phyloP scores from a whole-genome alignment of 2,113 vertebrate species.

The Podarcis muralis region DNA sequence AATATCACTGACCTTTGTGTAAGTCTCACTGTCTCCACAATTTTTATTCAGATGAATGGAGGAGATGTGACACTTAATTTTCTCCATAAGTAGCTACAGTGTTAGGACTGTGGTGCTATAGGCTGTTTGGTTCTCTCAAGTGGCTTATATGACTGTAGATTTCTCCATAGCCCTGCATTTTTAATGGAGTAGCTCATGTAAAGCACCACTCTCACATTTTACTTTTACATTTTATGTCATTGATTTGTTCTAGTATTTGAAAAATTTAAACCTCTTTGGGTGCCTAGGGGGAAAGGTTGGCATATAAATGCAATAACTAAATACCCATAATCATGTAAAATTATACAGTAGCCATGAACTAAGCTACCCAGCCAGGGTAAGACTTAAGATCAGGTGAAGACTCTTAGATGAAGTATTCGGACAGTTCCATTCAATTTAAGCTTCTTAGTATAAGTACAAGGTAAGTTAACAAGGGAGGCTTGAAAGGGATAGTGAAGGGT shows the following conservation, averaged over 20 bases:
- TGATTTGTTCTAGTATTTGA: too few species aligned
- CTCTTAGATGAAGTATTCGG: neutral
- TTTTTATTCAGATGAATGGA: neutral
- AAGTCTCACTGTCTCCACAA: neutral
- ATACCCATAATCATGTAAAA: neutral
- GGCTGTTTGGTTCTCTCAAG: neutral
- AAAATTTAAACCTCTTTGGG: too few species aligned
- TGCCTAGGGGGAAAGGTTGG: too few species aligned
- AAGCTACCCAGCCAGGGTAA: too few species aligned
- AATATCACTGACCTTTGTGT: neutral
- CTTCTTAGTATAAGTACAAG: neutral
- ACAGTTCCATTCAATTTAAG: neutral
- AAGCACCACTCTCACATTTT: neutral
- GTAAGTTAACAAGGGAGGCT: neutral
- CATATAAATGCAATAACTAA: too few species aligned
- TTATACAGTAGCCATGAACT: neutral
- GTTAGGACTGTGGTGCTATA: neutral
- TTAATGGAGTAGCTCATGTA: neutral
- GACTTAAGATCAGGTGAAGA: neutral
- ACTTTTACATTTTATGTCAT: neutral
- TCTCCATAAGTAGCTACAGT: neutral
- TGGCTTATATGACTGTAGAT: neutral
- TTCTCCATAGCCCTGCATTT: neutral
- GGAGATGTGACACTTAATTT: neutral
- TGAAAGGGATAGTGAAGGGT: neutral